phyloP scores from a whole-genome alignment of 2,797 vertebrate genomes.

The Danio aesculapii region DNA sequence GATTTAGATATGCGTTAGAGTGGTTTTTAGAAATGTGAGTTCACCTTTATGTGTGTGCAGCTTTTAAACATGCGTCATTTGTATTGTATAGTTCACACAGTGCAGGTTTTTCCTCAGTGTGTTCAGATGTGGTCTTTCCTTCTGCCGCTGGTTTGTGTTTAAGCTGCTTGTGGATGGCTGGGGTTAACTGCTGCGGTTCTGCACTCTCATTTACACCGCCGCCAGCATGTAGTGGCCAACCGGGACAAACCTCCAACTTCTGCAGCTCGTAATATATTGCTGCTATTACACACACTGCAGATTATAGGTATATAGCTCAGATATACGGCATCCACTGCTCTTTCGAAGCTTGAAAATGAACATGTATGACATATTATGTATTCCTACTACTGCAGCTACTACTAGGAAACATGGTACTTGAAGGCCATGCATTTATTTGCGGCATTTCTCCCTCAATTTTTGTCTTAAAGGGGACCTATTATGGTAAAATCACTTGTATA shows the following conservation, averaged over 20 bases:
- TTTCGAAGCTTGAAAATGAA: not conserved
- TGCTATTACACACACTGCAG: slow-evolving; percentile 34
- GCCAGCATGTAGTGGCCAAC: slow-evolving; percentile 56
- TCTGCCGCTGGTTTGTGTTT: slow-evolving; percentile 8
- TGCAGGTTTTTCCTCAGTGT: not conserved
- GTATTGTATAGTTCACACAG: not conserved
- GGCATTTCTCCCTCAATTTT: too few relatives aligned
- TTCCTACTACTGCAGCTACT: too few relatives aligned
- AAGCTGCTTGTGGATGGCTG: slow-evolving; percentile 53
- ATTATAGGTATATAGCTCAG: not conserved
- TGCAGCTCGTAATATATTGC: slow-evolving; percentile 49
- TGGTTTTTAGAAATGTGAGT: not conserved
- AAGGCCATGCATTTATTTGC: too few relatives aligned
- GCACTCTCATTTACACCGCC: slow-evolving; percentile 71
- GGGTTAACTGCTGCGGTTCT: slow-evolving; percentile 69
- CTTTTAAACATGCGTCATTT: not conserved
- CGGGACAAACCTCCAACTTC: slow-evolving; percentile 63
- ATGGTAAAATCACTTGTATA: too few relatives aligned
- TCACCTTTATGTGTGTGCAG: not conserved
- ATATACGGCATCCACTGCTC: not conserved
- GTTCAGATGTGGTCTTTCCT: not conserved
- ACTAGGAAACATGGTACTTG: not conserved
- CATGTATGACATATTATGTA: too few relatives aligned
- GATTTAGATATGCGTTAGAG: not conserved
- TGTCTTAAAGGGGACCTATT: too few relatives aligned